phyloP scores from a whole-genome alignment of 1,140 invertebrate genomes.

The Hypothenemus hampei region DNA sequence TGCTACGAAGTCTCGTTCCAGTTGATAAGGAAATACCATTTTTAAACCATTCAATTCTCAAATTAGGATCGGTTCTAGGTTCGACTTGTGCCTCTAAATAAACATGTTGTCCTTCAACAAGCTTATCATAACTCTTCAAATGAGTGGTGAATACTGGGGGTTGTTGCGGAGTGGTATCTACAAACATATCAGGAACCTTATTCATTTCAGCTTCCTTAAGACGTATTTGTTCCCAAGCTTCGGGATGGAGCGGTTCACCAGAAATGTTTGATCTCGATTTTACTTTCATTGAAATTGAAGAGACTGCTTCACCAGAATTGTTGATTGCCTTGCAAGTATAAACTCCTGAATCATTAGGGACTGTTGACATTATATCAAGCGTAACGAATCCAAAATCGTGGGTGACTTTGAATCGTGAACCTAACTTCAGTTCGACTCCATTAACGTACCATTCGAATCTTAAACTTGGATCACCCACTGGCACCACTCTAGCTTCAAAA shows the following conservation, averaged over 20 bases:
- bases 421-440: conserved; percentile 85
- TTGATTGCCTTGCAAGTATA: conserved; percentile 94
- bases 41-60: conserved; percentile 88
- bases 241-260: conserved; percentile 75
- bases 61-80: conserved; percentile 92
- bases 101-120: conserved; percentile 85
- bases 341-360: conserved; percentile 84
- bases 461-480: conserved; percentile 85
- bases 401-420: conserved; percentile 82
- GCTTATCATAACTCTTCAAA: conserved; percentile 77
- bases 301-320: conserved; percentile 83
- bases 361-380: conserved; percentile 82
- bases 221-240: conserved; percentile 86
- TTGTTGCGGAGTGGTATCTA: conserved; percentile 75
- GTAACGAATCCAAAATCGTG: conserved; percentile 94
- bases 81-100: conserved; percentile 92
- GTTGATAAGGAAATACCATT: conserved; percentile 82
- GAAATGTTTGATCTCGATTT: conserved; percentile 75
- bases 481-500: conserved; percentile 94
- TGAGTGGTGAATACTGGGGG: conserved; percentile 89
- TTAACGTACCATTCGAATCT: conserved; percentile 94
- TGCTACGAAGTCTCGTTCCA: conserved; percentile 78
- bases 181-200: conserved; percentile 76
- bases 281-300: conserved; percentile 81
- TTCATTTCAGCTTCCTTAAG: conserved; percentile 85